A percentile compares a stretch with the other conserved stretches of the same genome.
phyloP scores from a whole-genome alignment of 2,797 vertebrate genomes.

The Hemibagrus guttatus region DNA sequence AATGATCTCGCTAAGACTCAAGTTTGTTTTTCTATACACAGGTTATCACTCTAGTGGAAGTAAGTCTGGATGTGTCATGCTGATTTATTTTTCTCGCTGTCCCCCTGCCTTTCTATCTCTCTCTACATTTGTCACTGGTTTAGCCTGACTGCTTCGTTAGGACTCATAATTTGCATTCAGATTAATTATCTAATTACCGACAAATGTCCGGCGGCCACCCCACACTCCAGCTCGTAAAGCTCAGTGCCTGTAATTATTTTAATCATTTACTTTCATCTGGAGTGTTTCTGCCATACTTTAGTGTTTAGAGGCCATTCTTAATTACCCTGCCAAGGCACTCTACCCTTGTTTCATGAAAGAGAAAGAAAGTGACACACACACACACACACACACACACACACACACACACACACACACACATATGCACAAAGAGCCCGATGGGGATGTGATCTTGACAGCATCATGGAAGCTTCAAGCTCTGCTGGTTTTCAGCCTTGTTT shows the following conservation, averaged over 20 bases:
- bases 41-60: conserved; percentile 40
- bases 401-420: conserved; percentile 46
- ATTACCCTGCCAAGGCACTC: conserved; percentile 92
- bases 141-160: conserved; percentile 99
- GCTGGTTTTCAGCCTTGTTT: conserved; percentile 62
- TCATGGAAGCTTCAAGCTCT: conserved; percentile 74
- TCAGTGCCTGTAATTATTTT: conserved; percentile 99
- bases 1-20: conserved; percentile 27
- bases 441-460: conserved; percentile 76
- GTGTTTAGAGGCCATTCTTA: conserved; percentile 99
- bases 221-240: conserved; percentile 97
- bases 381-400: conserved; percentile 56
- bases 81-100: conserved; percentile 61
- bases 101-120: conserved; percentile 26
- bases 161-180: conserved; percentile 99
- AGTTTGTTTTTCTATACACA: conserved; percentile 42
- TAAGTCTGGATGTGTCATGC: conserved; percentile 62
- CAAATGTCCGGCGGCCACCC: conserved; percentile 99
- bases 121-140: conserved; percentile 90
- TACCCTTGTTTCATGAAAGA: conserved; percentile 71
- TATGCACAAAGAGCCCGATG: conserved; percentile 63
- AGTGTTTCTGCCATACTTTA: conserved; percentile 95
- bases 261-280: conserved; percentile 99
- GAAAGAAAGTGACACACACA: conserved; percentile 57
- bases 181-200: conserved; percentile 99